phyloP scores from a whole-genome alignment of 2,888 invertebrate species.

The Luperina nickerlii region DNA sequence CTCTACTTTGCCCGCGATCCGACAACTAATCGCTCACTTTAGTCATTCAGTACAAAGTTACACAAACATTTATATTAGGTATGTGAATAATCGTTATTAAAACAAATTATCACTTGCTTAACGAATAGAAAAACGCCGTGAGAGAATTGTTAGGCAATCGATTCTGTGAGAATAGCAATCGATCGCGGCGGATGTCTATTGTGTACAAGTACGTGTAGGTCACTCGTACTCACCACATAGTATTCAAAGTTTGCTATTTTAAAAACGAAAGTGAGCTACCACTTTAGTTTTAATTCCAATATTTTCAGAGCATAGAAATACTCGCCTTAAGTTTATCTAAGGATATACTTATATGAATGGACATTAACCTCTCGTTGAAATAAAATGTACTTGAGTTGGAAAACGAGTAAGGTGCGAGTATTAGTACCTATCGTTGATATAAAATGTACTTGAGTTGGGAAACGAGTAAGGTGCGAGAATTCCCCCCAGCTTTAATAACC shows the following conservation, averaged over 20 bases:
- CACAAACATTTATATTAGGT: not conserved
- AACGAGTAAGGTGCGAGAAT: conserved; percentile 31
- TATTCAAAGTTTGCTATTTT: not conserved
- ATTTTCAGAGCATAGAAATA: not conserved
- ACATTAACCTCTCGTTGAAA: not conserved
- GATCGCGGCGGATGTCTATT: conserved; percentile 4
- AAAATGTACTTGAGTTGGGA: conserved; percentile 17
- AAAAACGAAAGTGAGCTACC: not conserved
- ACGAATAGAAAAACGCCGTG: conserved; percentile 27
- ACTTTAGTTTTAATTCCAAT: not conserved
- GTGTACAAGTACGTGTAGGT: not conserved
- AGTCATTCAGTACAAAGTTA: conserved; percentile 10
- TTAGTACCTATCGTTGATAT: not conserved
- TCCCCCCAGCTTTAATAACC: not conserved
- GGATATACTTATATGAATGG: not conserved
- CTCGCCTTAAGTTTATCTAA: not conserved
- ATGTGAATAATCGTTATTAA: conserved; percentile 9
- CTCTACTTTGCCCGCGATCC: conserved; percentile 44
- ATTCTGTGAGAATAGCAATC: conserved; percentile 28
- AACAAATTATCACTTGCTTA: not conserved
- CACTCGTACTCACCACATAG: not conserved
- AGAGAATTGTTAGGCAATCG: conserved; percentile 25
- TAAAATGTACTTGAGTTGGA: conserved; percentile 7
- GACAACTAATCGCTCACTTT: conserved; percentile 30
- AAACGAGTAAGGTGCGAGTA: conserved; percentile 4